These are phyloP conservation scores for Campylorhamphus procurvoides DNA, from an alignment of 2,113 vertebrate species.

Conservation along the genomic window DNA sequence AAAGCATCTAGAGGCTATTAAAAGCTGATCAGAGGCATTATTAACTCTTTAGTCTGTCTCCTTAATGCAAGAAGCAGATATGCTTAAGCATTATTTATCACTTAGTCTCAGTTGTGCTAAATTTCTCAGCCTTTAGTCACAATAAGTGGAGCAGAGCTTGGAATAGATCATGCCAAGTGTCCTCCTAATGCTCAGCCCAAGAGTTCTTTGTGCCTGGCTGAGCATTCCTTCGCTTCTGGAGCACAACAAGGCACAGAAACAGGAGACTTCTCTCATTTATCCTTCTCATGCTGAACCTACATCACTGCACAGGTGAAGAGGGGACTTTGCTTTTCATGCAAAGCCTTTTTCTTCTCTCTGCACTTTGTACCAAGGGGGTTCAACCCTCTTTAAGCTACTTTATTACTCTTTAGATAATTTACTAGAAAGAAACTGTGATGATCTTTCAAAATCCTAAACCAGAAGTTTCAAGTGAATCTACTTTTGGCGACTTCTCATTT, in stretches of 20 bases:
- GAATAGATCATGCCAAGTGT: background rate
- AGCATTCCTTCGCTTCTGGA: background rate
- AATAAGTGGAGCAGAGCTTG: background rate
- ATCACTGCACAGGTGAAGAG: background rate
- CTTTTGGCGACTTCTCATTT: background rate
- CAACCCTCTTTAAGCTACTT: background rate
- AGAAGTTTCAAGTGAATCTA: background rate
- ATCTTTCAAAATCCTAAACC: background rate
- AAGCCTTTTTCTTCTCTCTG: background rate
- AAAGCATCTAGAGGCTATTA: constrained; percentile 42
- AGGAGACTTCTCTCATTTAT: background rate
- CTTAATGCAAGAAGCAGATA: background rate
- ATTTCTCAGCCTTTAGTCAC: background rate
- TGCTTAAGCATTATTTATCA: constrained; percentile 20
- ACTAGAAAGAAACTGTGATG: background rate
- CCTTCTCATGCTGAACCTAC: background rate
- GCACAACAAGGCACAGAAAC: background rate
- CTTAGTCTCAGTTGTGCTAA: background rate
- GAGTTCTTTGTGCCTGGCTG: constrained; percentile 3
- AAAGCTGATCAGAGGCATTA: constrained; percentile 49
- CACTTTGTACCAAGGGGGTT: background rate
- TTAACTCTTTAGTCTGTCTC: constrained; percentile 57
- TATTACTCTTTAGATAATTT: background rate
- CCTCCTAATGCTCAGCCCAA: background rate
- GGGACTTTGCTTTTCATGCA: background rate